Conservation (phyloP, 2,888 invertebrate species). For the Ormyrus labotus region DNA sequence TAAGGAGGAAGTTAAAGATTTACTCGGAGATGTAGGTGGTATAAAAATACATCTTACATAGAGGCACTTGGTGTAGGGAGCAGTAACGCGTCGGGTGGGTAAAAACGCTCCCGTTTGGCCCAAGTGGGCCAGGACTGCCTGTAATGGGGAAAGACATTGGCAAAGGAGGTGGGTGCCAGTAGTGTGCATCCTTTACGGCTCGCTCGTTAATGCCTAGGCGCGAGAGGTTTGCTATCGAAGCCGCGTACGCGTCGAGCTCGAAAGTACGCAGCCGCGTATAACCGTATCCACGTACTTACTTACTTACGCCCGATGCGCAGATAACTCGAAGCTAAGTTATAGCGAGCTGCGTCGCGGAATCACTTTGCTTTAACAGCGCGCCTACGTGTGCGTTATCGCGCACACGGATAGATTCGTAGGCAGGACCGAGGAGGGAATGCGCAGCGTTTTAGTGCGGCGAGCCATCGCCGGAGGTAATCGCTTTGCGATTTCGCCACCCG, state of each 20-base stretch:
- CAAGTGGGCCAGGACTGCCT: not conserved
- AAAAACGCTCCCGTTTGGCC: too few species aligned
- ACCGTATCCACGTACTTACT: constrained; percentile 62
- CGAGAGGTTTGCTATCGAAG: constrained; percentile 14
- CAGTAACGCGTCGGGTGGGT: too few species aligned
- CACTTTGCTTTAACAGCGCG: constrained; percentile 65
- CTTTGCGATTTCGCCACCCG: constrained; percentile 40
- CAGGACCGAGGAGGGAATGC: constrained; percentile 13
- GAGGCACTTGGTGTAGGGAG: too few species aligned
- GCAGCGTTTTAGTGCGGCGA: constrained; percentile 31
- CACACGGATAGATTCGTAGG: not conserved
- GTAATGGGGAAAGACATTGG: constrained; percentile 35
- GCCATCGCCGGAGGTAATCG: constrained; percentile 32
- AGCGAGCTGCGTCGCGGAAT: constrained; percentile 59
- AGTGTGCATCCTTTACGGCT: constrained; percentile 47
- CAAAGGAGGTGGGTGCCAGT: not conserved
- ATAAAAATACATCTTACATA: too few species aligned
- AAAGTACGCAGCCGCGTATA: constrained; percentile 35
- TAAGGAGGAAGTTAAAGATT: too few species aligned
- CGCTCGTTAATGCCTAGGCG: constrained; percentile 44
- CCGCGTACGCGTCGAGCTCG: constrained; percentile 1
- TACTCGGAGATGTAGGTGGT: too few species aligned
- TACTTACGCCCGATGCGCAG: constrained; percentile 68
- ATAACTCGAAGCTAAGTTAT: constrained; percentile 64
- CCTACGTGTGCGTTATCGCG: constrained; percentile 30